Evolutionary conservation across 2,113 vertebrate species (phyloP).

Genomic region (Colistium nudipinnis): DNA sequence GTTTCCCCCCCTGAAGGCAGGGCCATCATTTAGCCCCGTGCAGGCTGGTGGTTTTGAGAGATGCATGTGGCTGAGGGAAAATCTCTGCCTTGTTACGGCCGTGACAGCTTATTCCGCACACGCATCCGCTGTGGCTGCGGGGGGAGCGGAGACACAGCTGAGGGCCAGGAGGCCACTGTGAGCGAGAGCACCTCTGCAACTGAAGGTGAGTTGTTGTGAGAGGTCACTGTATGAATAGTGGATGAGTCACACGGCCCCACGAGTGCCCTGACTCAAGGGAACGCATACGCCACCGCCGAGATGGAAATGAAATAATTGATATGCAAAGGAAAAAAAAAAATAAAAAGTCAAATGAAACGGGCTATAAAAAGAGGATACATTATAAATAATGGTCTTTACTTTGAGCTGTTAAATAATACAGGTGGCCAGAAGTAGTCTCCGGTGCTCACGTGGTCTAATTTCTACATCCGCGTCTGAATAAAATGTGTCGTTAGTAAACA

Average conservation of each 20-base stretch:
- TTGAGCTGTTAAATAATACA: slow-evolving; percentile 36
- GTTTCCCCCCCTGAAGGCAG: slow-evolving; percentile 41
- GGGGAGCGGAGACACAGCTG: slow-evolving; percentile 39
- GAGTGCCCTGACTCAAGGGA: slow-evolving; percentile 52
- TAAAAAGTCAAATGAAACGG: slow-evolving; percentile 11
- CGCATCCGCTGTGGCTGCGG: slow-evolving; percentile 52
- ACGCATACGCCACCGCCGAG: slow-evolving; percentile 25
- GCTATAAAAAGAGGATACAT: not conserved
- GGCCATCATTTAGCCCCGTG: slow-evolving; percentile 59
- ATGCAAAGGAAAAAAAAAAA: slow-evolving; percentile 18
- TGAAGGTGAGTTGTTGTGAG: slow-evolving; percentile 57
- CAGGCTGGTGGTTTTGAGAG: slow-evolving; percentile 54
- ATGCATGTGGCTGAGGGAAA: slow-evolving; percentile 63
- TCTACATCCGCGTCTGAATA: slow-evolving; percentile 29
- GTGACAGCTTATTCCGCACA: slow-evolving; percentile 66
- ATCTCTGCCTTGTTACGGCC: slow-evolving; percentile 57
- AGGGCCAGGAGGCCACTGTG: slow-evolving; percentile 58
- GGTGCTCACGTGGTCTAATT: slow-evolving; percentile 25
- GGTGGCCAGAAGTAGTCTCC: slow-evolving; percentile 34
- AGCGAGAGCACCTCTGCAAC: slow-evolving; percentile 51
- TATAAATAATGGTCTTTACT: slow-evolving; percentile 11
- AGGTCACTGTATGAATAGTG: slow-evolving; percentile 70
- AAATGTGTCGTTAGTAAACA: slow-evolving; percentile 32
- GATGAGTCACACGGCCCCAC: slow-evolving; percentile 51
- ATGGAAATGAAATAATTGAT: slow-evolving; percentile 42